Conservation (phyloP, 1,140 invertebrate genomes). For the Halictus rubicundus region DNA sequence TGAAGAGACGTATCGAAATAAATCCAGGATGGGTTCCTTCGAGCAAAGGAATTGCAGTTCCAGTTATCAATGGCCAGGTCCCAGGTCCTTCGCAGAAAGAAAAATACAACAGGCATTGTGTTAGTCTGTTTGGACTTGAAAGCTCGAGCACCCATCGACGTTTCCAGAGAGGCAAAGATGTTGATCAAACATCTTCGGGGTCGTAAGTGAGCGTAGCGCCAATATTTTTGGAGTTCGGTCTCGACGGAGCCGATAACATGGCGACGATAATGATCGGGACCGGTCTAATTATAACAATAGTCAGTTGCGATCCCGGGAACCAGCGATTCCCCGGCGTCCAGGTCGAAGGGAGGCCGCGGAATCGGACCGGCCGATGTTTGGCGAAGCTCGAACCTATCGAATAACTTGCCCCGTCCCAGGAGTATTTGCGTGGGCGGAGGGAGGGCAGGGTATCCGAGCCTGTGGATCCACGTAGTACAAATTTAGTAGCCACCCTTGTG, state of each 20-base stretch:
- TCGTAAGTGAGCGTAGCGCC: too few species aligned
- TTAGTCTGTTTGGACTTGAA: too few species aligned
- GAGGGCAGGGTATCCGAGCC: slow-evolving; percentile 25
- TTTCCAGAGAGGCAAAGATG: too few species aligned
- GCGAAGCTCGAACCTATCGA: slow-evolving; percentile 49
- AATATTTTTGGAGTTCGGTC: background rate
- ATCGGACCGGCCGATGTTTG: slow-evolving; percentile 49
- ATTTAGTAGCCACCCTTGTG: slow-evolving; percentile 51
- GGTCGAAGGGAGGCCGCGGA: slow-evolving; percentile 16
- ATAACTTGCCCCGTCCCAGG: slow-evolving; percentile 43
- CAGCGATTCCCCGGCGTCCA: background rate
- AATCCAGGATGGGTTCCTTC: too few species aligned
- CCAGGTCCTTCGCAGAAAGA: too few species aligned
- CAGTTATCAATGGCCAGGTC: too few species aligned
- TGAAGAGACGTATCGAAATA: too few species aligned
- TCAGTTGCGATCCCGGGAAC: background rate
- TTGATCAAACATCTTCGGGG: too few species aligned
- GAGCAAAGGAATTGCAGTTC: too few species aligned
- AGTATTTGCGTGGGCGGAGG: slow-evolving; percentile 34
- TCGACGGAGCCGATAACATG: slow-evolving; percentile 5
- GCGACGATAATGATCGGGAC: slow-evolving; percentile 8
- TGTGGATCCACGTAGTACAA: slow-evolving; percentile 34
- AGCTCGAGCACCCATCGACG: too few species aligned
- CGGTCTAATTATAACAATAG: slow-evolving; percentile 39
- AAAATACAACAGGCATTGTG: too few species aligned